Base-by-base conservation (phyloP, 2,113 vertebrate species). In the Theristicus caerulescens region DNA sequence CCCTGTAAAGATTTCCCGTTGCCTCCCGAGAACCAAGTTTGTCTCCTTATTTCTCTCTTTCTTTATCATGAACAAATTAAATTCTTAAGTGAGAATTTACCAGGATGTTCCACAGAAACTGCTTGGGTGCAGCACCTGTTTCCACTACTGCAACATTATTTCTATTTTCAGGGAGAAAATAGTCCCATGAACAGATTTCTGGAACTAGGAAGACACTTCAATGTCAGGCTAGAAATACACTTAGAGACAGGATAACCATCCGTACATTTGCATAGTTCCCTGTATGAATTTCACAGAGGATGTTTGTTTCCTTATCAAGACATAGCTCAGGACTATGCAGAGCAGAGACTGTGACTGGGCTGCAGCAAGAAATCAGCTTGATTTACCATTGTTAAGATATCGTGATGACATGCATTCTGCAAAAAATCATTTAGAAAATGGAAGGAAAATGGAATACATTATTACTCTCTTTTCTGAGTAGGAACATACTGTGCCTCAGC, bases 321-420 rank as follows among this genome's bases (percentile, higher is more conserved):
- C 19, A 64, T 15, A 80, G 13, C 13, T 77, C 76, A 92, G 71
- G 46, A 91, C 57, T 62, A 24, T 36, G 42, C 14, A 76, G 61
- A 94, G 14, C 38, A 91, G 52, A 74, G 26, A 64, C 9, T n/a
- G 21, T 51, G 27, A 77, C 38, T 49, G 36, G 34, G 44, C 15
- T 94, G 40, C 20, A 73, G 80, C 16, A 84, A 72, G 32, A 88
- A 95, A 71, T 91, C 77, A 67, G 31, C 36, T 82, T 94, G 61
- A 91, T 89, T 91, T 94, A 57, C 49, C 44, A 76, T 90, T 92
- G 69, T 80, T 85, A 84, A 85, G 18, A 52, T 71, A 69, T 16
- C 15, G 0, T 59, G 32, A 44, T 71, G 31, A 82, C 49, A 81
- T 29, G 27, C 11, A 76, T 84, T 82, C 57, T 82, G 31, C 16